Base-by-base conservation (phyloP, 2,113 vertebrate species). In the Eclectus roratus region DNA sequence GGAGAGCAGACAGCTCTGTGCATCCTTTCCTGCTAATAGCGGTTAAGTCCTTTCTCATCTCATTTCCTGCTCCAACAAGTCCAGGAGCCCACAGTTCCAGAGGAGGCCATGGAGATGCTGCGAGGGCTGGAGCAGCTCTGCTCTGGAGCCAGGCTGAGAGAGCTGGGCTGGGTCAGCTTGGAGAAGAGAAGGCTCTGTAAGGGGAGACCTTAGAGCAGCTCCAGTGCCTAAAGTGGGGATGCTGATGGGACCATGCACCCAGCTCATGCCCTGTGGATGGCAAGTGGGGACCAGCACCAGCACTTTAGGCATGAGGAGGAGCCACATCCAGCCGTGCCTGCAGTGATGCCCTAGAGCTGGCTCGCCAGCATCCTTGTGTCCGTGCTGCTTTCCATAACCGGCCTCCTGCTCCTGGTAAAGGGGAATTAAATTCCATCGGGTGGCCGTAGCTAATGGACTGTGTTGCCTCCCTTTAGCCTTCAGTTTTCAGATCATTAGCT, bases 401-500 rank as follows among this genome's bases (percentile, higher is more conserved):
- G 27, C 27, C 52, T 63, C 21, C 31, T 16, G 49, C 44, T 65
- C 63, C 73, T 23, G 8, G 65, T 10, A 55, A 82, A 39, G 47
- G 17, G 52, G 66, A 86, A 46, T 61, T 19, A 27, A 83, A 85
- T 85, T 70, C 77, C 43, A 0, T 14, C 0, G 9, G 72, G 72
- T 52, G 84, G 50, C 72, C 18, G 0, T 56, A 52, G 69, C 56
- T 89, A 94, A 91, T 83, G 88, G 72, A 13, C 88, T 63, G 18
- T 49, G 69, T 35, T 93, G 72, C 39, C 37, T 80, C 77, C 52
- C 53, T 72, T 91, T 93, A 94, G 81, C 85, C 88, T 71, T 56
- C 29, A 29, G 78, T 86, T 93, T 84, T 72, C 78, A 86, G 69
- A 83, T 91, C 68, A 94, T 96, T 89, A 91, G 78, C 91, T 65